Base-by-base conservation (phyloP, 2,888 invertebrate species). In the Eupithecia tripunctaria region DNA sequence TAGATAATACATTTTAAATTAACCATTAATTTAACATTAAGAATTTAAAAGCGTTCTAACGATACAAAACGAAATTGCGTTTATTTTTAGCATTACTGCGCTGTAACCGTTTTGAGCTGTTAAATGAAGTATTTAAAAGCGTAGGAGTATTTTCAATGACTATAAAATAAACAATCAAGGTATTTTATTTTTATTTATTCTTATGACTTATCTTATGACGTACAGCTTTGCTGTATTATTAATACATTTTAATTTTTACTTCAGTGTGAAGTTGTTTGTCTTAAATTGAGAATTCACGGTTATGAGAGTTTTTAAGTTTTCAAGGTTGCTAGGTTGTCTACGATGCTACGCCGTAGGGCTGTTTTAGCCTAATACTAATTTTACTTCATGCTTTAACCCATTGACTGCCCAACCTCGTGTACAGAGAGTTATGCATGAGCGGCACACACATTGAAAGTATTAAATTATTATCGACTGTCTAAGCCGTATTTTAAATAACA, bases 121-220 rank as follows among this genome's bases (percentile, higher is more conserved):
- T 21, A 8, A 7, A 29, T 29, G 18, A 8, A 60, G 60, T 29
- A 60, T 27, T 59, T 29, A 29, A 60, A 60, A 27, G 60, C 60
- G 60, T 29, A 29, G 18, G 60, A 60, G 60, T 27, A 18, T 29
- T 60, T 60, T 38, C 41, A 41, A 64, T 38, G 38, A 64, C 64
- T 36, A 41, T 64, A 25, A 64, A 64, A 64, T 64, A 38, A 64
- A 64, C 64, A 64, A 64, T 64, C 64, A 64, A 64, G 36, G 64
- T 25, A 36, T 36, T 18, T 63, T 63, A 36, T 36, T 36, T 63
- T 10, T 21, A 63, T 63, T 32, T 29, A 7, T 60, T 60, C 18
- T 60, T 60, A 29, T 15, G 27, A 60, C 8, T 27, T 29, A 15
- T 18, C 18, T 29, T 25, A 27, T 29, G 15, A 7, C 27, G 25